Evolutionary conservation across 1,140 invertebrate genomes (phyloP), one percentile per base, ranked within the genome.

Genomic region (Prorops nasuta): DNA sequence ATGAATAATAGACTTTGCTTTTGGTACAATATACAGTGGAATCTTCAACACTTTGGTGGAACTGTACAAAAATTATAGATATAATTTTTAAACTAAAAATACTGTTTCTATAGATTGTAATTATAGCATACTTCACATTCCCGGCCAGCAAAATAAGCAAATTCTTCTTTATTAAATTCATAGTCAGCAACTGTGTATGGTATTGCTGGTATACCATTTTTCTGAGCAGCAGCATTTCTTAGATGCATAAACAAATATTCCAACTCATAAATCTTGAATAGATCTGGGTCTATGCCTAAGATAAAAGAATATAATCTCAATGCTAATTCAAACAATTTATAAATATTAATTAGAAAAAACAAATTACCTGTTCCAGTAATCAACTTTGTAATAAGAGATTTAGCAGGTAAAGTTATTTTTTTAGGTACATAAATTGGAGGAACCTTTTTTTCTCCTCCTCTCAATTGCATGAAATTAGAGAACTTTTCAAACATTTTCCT

Each of bases 211-310:
- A 61, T 8, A 10, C 22, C 31, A 2, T n/a, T 38, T 0, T 47
- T 31, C 1, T 54, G 44, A 15, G 62, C 64, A 12, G 69, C 53
- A 1, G 62, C 57, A 51, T 80, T 81, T 12, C 71, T 67, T n/a
- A 84, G 35, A 8, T 53, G 57, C 34, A 59, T 71, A 45, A 84
- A 80, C 8, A 85, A 44, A 1, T 58, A 54, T 44, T 83, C 79
- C 18, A 84, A 54, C n/a, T 73, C 74, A 58, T 84, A 84, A 4
- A 84, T 53, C n/a, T 64, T 53, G 54, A 83, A 79, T 44, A 54
- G 66, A 24, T 71, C 68, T 2, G 37, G 10, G 18, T 38, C 3
- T 41, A 31, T 6, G 1, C 21, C 66, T 70, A 12, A 12, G 52
- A 44, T 9, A 54, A 16, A 53, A 54, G 18, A 45, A 3, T 1